phyloP scores from a whole-genome alignment of 37 sponge, comb jelly and placozoan genomes.

The Halisarca cf. caerulea region DNA sequence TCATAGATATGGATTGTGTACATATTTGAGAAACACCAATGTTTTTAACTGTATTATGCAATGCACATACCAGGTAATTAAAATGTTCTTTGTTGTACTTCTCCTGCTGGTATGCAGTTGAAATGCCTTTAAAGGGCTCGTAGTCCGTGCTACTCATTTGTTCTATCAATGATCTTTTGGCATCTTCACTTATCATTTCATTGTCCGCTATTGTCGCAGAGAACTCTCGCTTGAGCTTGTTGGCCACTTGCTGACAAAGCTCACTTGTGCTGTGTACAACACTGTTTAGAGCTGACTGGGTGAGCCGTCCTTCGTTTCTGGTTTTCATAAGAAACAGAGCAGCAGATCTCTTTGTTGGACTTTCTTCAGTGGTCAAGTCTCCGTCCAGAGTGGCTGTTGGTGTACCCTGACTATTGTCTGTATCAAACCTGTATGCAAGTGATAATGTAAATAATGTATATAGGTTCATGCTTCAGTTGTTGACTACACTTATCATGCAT shows the following conservation, averaged over 20 bases:
- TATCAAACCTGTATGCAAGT: too few relatives aligned
- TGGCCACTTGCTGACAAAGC: not conserved
- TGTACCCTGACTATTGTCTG: too few relatives aligned
- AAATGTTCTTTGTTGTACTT: slow-evolving; percentile 36
- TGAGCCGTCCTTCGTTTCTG: not conserved
- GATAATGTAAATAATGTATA: too few relatives aligned
- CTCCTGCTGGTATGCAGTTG: slow-evolving; percentile 28
- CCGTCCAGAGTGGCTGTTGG: not conserved
- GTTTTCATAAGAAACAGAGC: slow-evolving; percentile 45
- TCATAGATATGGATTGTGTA: too few relatives aligned
- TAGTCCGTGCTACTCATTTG: not conserved
- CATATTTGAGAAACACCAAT: too few relatives aligned
- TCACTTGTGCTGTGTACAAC: not conserved
- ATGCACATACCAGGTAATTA: slow-evolving; percentile 8
- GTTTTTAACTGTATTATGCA: too few relatives aligned
- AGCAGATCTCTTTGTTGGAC: slow-evolving; percentile 12
- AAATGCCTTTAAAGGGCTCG: slow-evolving; percentile 26
- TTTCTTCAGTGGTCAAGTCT: not conserved
- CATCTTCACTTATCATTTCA: not conserved
- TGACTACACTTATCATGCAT: too few relatives aligned
- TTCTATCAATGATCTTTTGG: not conserved
- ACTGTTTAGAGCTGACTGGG: slow-evolving; percentile 23
- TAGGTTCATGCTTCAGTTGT: too few relatives aligned
- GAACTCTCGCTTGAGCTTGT: not conserved
- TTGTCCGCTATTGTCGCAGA: not conserved